phyloP scores from a whole-genome alignment of 2,113 vertebrate species.

The Saiga tatarica region DNA sequence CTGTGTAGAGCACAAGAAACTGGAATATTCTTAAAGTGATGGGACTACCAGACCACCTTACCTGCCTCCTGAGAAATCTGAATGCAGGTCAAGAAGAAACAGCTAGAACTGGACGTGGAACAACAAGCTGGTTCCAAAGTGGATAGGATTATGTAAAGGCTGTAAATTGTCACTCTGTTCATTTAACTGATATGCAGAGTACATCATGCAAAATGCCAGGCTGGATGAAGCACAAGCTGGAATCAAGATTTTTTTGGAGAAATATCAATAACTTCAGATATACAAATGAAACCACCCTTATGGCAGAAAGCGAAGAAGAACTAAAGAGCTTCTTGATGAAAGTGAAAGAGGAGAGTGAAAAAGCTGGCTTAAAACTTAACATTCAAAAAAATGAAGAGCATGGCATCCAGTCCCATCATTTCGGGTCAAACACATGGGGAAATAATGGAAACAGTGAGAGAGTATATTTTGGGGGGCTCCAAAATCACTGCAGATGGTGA shows the following conservation, averaged over 20 bases:
- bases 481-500: neutral
- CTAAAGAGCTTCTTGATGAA: neutral
- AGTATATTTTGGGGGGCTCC: neutral
- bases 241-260: neutral
- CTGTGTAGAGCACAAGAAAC: neutral
- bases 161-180: neutral
- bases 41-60: neutral
- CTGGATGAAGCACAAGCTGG: neutral
- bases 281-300: neutral
- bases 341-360: neutral
- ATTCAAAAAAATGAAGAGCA: neutral
- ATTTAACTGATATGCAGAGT: neutral
- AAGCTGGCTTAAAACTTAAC: neutral
- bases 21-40: neutral
- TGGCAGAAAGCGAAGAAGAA: rapidly evolving
- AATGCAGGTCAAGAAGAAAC: neutral
- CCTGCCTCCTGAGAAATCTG: neutral
- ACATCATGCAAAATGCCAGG: neutral
- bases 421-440: neutral
- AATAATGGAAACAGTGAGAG: neutral
- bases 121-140: neutral
- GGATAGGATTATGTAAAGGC: neutral
- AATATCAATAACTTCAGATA: neutral
- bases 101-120: neutral
- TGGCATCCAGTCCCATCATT: neutral